phyloP scores from a whole-genome alignment of 1,140 invertebrate genomes.

The Scaptomyza montana region DNA sequence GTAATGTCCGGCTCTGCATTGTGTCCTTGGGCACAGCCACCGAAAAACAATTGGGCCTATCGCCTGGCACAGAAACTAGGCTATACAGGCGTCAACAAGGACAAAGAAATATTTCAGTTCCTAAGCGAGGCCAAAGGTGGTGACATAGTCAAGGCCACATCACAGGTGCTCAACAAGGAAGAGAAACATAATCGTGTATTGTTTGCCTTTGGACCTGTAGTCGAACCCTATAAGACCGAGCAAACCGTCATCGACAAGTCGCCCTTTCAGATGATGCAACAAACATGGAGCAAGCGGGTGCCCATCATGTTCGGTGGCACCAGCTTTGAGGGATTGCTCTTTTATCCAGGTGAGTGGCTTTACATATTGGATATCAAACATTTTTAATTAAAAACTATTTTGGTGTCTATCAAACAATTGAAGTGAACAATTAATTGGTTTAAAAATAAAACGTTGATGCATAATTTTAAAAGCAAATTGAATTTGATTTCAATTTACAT shows the following conservation, averaged over 20 bases:
- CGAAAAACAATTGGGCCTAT: constrained; percentile 62
- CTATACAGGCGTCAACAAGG: constrained; percentile 61
- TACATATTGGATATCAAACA: neutral
- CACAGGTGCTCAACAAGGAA: constrained; percentile 63
- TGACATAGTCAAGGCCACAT: constrained; percentile 65
- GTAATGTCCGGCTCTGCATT: constrained; percentile 85
- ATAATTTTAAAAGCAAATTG: neutral
- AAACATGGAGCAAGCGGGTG: constrained; percentile 77
- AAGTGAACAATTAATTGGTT: neutral
- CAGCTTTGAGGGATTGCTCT: constrained; percentile 77
- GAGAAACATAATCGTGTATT: constrained; percentile 74
- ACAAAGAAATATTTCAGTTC: constrained; percentile 59
- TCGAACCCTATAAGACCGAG: constrained; percentile 72
- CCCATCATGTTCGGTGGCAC: constrained; percentile 84
- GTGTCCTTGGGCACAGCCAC: constrained; percentile 80
- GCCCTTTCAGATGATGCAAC: constrained; percentile 55
- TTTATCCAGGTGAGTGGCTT: constrained; percentile 68
- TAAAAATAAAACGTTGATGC: neutral
- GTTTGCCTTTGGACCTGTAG: constrained; percentile 72
- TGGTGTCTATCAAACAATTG: neutral
- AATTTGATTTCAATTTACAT: neutral
- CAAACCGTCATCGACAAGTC: constrained; percentile 62
- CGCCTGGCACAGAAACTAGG: constrained; percentile 72
- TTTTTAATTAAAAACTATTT: neutral
- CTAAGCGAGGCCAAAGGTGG: constrained; percentile 49